Conservation (phyloP, 2,113 vertebrate genomes). For the Syrrhaptes paradoxus region DNA sequence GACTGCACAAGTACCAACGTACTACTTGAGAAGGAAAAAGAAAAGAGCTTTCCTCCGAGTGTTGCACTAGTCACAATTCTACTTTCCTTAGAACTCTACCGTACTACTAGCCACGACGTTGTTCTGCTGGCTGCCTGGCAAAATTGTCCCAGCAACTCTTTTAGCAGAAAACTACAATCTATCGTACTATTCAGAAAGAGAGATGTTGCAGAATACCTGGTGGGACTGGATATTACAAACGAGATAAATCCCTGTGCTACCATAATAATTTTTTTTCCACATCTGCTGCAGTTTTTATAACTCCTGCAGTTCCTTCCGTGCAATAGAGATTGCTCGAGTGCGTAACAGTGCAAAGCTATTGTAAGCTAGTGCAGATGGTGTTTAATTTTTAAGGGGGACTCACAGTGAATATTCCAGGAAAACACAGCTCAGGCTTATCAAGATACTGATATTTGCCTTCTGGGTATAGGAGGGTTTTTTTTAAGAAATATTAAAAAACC, state of each 20-base stretch:
- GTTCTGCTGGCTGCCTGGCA: not conserved
- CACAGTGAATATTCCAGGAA: not conserved
- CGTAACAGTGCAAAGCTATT: not conserved
- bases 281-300: not conserved
- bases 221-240: not conserved
- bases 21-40: not conserved
- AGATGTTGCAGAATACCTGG: not conserved
- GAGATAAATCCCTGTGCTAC: not conserved
- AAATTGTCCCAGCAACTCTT: not conserved
- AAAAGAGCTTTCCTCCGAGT: not conserved
- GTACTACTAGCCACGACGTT: not conserved
- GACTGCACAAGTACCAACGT: not conserved
- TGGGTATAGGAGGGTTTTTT: not conserved
- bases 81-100: not conserved
- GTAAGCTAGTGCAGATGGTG: not conserved
- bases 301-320: not conserved
- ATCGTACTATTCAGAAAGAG: not conserved
- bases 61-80: not conserved
- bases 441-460: not conserved
- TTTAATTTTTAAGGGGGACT: not conserved
- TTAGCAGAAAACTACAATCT: not conserved
- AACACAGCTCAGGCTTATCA: not conserved
- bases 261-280: not conserved
- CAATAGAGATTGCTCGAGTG: not conserved
- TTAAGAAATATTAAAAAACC: not conserved